Conservation (phyloP, 2,113 vertebrate species). For the Fulmarus glacialis region DNA sequence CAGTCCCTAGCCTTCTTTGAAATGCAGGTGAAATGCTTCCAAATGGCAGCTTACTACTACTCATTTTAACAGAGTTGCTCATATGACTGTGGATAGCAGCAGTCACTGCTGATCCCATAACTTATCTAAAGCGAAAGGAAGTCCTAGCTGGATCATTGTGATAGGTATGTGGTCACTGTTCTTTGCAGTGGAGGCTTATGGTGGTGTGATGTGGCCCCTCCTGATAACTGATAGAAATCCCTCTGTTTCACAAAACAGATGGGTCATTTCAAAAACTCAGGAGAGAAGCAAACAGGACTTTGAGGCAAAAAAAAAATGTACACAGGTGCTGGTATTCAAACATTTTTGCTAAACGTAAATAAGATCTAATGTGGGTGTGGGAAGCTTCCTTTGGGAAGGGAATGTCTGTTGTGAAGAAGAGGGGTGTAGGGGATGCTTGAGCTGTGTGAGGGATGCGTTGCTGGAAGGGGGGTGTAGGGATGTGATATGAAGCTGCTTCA, state of each 20-base stretch:
- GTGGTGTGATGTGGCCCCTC: not conserved
- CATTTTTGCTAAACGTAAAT: not conserved
- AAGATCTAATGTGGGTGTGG: not conserved
- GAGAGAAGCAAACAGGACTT: not conserved
- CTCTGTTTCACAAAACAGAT: not conserved
- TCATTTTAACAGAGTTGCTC: not conserved
- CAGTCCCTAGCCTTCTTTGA: rapidly evolving
- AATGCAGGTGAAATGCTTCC: not conserved
- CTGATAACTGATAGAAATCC: not conserved
- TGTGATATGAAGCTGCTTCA: not conserved
- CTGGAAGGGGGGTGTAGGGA: rapidly evolving
- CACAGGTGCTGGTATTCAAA: not conserved
- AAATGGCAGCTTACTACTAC: not conserved
- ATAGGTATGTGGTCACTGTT: not conserved
- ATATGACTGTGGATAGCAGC: not conserved
- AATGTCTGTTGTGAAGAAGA: not conserved
- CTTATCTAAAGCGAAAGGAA: not conserved
- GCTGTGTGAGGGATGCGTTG: not conserved
- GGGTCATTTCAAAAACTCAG: not conserved
- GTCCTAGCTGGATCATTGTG: not conserved
- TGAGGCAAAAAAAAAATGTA: not conserved
- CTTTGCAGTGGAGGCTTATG: not conserved
- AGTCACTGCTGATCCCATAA: not conserved
- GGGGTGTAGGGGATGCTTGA: not conserved
- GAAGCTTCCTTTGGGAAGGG: not conserved